Evolutionary conservation across 1,140 invertebrate genomes (phyloP).

Genomic region (Coptotermes formosanus): DNA sequence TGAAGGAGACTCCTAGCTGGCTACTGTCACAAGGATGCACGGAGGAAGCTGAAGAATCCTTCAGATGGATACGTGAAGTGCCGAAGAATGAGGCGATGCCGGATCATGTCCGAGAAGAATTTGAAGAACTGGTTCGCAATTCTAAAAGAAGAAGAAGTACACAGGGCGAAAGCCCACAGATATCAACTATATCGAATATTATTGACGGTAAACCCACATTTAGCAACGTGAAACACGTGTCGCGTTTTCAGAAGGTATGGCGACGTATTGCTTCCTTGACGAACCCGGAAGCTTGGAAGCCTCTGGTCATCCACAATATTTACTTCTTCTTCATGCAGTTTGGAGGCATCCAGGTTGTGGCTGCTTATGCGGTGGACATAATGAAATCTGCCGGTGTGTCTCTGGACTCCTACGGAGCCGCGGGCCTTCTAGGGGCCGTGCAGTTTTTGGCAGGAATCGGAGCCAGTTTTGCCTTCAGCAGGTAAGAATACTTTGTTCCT

Average conservation of each 20-base stretch:
- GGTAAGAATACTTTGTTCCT: background rate
- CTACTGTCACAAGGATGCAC: background rate
- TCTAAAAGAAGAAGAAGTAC: background rate
- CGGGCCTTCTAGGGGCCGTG: conserved; percentile 53
- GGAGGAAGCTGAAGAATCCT: background rate
- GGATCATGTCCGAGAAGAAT: background rate
- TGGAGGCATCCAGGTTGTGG: conserved; percentile 50
- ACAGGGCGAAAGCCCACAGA: background rate
- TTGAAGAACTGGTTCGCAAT: background rate
- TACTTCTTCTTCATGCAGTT: conserved; percentile 79
- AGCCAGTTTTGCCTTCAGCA: background rate
- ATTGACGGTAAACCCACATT: background rate
- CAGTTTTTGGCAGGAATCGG: conserved; percentile 1
- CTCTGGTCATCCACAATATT: conserved; percentile 61
- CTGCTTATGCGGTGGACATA: conserved; percentile 51
- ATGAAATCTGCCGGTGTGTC: conserved; percentile 56
- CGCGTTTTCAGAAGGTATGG: background rate
- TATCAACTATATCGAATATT: background rate
- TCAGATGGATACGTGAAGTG: background rate
- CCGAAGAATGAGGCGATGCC: background rate
- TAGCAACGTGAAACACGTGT: background rate
- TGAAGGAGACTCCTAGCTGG: background rate
- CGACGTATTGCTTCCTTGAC: conserved; percentile 25
- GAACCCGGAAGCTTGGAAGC: conserved; percentile 56
- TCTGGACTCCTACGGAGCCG: conserved; percentile 36